Base-by-base conservation (phyloP, 2,888 invertebrate species). In the Cacoxenus indagator region DNA sequence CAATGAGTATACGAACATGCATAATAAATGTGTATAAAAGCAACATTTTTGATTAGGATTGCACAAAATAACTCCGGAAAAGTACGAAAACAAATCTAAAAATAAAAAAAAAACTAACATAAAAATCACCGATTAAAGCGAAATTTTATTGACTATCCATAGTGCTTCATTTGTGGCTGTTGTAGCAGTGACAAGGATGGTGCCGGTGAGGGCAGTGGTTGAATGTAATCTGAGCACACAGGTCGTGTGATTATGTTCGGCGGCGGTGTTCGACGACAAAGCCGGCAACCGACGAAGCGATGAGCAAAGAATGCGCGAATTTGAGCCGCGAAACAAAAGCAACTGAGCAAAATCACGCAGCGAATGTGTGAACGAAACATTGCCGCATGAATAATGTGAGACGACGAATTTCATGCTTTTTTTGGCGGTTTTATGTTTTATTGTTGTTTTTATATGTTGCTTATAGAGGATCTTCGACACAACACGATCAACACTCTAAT, bases 91-190 rank as follows among this genome's bases (percentile, higher is more conserved):
- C 14, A 27, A 26, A 55, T 27, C 24, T 19, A 55, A 22, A 55
- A 55, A 26, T 3, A 55, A 4, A 55, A 6, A 55, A 54, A 54
- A 2, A 22, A 54, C 11, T 4, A 14, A 54, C n/a, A n/a, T n/a
- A 54, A 61, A 45, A 61, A 61, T 31, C 17, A 57, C n/a, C 17
- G 48, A 48, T 48, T 31, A 31, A 14, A 57, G 31, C 8, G 57
- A 29, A 57, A 57, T 22, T 22, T 6, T 22, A 11, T 57, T 57
- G 22, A 57, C 27, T 57, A 24, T 14, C 27, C 14, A 1, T 14
- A 11, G 14, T 37, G 37, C 9, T 11, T 37, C 14, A 11, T 37
- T 37, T 37, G 14, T 37, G 37, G 37, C 37, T 37, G 37, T 31
- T 31, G 31, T 31, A 9, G 9, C 31, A 6, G 31, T 37, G 37